These are phyloP conservation scores for Temnothorax rugatulus DNA, from an alignment of 2,888 invertebrate species.

Conservation along the genomic window DNA sequence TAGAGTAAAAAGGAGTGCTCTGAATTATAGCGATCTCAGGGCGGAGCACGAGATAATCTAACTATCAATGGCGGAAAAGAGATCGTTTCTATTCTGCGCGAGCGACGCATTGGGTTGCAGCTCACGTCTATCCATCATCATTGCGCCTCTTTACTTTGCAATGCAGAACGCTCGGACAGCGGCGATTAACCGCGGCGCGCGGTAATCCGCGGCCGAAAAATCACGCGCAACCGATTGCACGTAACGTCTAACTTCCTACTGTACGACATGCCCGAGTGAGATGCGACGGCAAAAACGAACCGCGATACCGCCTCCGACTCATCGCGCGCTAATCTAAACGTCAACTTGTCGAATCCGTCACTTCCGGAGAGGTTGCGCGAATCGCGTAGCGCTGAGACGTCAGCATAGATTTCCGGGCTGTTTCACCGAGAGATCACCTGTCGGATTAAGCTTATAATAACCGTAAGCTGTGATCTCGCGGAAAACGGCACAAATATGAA, in stretches of 20 bases:
- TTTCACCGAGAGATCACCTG: slow-evolving; percentile 19
- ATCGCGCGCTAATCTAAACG: slow-evolving; percentile 67
- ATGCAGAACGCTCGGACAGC: slow-evolving; percentile 51
- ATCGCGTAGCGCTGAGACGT: not conserved
- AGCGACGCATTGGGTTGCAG: slow-evolving; percentile 21
- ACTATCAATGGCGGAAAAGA: slow-evolving; percentile 66
- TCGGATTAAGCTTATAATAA: slow-evolving; percentile 48
- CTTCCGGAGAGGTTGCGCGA: slow-evolving; percentile 53
- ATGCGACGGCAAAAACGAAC: not conserved
- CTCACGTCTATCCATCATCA: slow-evolving; percentile 30
- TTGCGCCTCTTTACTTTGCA: slow-evolving; percentile 49
- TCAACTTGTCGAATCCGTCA: slow-evolving; percentile 65
- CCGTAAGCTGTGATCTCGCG: not conserved
- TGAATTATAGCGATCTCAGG: slow-evolving; percentile 38
- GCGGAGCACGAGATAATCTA: slow-evolving; percentile 54
- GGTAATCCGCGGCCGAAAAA: slow-evolving; percentile 19
- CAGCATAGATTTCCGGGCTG: slow-evolving; percentile 2
- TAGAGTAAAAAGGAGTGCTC: slow-evolving; percentile 21
- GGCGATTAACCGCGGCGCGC: slow-evolving; percentile 13
- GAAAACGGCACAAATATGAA: not conserved
- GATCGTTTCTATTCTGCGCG: slow-evolving; percentile 32
- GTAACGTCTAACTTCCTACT: not conserved
- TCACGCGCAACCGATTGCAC: slow-evolving; percentile 11
- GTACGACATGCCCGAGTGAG: not conserved
- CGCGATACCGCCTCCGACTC: slow-evolving; percentile 7